A percentile compares a stretch with the other conserved stretches of the same genome.
Evolutionary conservation across 2,113 vertebrate species (phyloP).

Genomic region (Psammodynastes pulverulentus): DNA sequence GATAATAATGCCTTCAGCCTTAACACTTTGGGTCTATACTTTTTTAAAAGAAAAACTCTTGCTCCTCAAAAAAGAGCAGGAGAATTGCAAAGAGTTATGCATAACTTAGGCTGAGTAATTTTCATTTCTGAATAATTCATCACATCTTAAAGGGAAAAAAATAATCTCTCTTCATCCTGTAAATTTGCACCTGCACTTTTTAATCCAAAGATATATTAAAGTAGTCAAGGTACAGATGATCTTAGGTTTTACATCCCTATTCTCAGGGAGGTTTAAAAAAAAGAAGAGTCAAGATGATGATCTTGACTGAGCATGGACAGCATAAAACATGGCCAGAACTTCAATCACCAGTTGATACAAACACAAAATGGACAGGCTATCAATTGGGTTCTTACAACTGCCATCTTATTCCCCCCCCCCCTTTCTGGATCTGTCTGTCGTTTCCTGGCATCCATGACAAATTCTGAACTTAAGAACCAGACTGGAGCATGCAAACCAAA

Average conservation of each 20-base stretch:
- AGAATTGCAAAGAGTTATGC: conserved; percentile 7
- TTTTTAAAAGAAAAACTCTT: not conserved
- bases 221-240: not conserved
- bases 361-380: not conserved
- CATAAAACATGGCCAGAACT: not conserved
- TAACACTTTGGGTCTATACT: not conserved
- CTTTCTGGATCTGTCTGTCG: not conserved
- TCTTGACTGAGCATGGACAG: not conserved
- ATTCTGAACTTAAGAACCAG: not conserved
- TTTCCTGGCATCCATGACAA: not conserved
- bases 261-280: not conserved
- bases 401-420: not conserved
- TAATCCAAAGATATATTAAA: not conserved
- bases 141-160: not conserved
- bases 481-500: not conserved
- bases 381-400: not conserved
- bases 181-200: not conserved
- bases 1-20: not conserved
- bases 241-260: not conserved
- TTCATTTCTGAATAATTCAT: conserved; percentile 19
- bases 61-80: not conserved
- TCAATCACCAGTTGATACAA: not conserved
- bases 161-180: not conserved
- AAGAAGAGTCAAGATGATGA: not conserved
- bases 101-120: conserved; percentile 29